These are phyloP conservation scores for Pantherophis guttatus DNA, from an alignment of 2,113 vertebrate genomes.

Conservation along the genomic window DNA sequence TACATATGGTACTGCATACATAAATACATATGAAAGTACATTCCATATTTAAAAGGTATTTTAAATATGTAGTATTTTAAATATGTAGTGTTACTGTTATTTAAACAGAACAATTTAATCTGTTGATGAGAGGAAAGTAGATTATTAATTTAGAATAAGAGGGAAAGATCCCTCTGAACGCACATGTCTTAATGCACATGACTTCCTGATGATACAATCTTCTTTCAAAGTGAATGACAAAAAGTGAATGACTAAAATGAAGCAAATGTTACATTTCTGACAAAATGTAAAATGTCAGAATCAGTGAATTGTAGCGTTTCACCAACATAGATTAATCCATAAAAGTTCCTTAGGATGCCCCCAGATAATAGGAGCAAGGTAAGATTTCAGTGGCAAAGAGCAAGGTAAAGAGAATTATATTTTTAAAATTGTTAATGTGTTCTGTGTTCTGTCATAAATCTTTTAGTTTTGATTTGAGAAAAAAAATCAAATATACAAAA, in stretches of 20 bases:
- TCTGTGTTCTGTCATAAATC: too few species aligned
- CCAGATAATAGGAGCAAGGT: not conserved
- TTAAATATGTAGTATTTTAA: not conserved
- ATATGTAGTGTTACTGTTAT: not conserved
- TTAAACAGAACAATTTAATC: not conserved
- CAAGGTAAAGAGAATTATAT: not conserved
- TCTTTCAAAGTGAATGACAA: too few species aligned
- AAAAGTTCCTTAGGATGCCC: not conserved
- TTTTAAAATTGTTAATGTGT: too few species aligned
- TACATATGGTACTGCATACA: not conserved
- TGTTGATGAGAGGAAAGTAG: not conserved
- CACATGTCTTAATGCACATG: not conserved
- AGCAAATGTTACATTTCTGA: not conserved
- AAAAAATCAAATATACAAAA: not conserved
- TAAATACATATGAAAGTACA: too few species aligned
- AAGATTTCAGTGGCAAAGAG: not conserved
- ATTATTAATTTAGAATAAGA: not conserved
- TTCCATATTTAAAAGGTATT: not conserved
- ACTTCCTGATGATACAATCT: too few species aligned
- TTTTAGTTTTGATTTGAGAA: not conserved
- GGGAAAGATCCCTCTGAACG: not conserved
- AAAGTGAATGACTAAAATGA: not conserved
- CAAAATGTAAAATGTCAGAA: constrained; percentile 7
- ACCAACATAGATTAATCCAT: not conserved
- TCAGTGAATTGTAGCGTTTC: not conserved